phyloP scores from a whole-genome alignment of 2,113 vertebrate genomes.

The Prolemur simus region DNA sequence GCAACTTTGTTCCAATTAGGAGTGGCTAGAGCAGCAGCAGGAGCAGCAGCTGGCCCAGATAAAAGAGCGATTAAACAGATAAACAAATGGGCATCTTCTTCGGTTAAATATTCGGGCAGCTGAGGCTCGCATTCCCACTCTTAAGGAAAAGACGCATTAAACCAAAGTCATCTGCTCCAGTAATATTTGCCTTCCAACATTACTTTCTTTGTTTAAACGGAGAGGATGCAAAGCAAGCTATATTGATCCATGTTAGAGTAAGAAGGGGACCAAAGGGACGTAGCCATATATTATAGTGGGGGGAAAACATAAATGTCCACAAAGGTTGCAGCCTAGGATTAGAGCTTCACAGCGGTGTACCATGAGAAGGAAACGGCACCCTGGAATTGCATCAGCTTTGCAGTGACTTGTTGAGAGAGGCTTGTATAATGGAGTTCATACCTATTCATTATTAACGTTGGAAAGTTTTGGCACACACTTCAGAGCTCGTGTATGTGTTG shows the following conservation, averaged over 20 bases:
- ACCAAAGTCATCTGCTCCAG: not conserved
- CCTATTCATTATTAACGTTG: constrained; percentile 31
- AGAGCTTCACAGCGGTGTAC: not conserved
- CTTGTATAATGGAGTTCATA: not conserved
- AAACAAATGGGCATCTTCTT: constrained; percentile 54
- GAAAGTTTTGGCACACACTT: constrained; percentile 11
- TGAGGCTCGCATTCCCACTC: constrained; percentile 33
- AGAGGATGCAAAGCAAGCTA: not conserved
- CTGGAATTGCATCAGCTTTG: not conserved
- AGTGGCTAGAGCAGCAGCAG: constrained; percentile 27
- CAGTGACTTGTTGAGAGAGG: constrained; percentile 49
- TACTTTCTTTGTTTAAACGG: constrained; percentile 51
- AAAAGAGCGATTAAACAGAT: constrained; percentile 45
- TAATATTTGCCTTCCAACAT: not conserved
- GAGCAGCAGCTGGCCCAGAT: constrained; percentile 54
- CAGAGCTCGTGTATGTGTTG: not conserved
- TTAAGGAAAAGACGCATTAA: constrained; percentile 37
- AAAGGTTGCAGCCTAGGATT: not conserved
- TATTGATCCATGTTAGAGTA: not conserved
- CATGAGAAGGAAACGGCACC: not conserved
- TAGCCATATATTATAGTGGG: not conserved
- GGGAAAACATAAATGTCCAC: not conserved
- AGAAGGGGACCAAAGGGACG: not conserved
- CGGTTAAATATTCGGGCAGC: constrained; percentile 42
- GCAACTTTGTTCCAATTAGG: constrained; percentile 29